A percentile compares a stretch with the other conserved stretches of the same genome.
phyloP scores from a whole-genome alignment of 2,888 invertebrate genomes.

The Mesochorus sp. region DNA sequence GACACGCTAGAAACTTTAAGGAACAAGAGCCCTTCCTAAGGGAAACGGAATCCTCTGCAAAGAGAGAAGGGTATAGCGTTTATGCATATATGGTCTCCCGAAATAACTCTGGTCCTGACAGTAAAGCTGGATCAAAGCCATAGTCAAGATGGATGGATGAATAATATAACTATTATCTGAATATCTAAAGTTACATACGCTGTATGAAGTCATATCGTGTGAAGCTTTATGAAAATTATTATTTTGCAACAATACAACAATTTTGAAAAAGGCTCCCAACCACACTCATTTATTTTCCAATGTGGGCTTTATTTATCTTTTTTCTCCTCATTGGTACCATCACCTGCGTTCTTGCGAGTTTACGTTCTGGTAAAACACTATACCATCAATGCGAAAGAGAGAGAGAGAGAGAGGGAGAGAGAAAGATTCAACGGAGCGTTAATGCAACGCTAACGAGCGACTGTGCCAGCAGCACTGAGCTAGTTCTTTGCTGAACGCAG shows the following conservation, averaged over 20 bases:
- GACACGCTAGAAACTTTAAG: no score
- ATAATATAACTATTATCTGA: no score
- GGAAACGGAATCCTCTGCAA: no score
- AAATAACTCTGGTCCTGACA: no score
- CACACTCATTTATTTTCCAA: neutral
- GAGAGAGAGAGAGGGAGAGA: neutral
- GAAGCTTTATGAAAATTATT: no score
- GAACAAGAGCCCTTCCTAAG: no score
- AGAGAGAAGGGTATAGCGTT: no score
- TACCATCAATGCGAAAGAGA: neutral
- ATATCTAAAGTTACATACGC: no score
- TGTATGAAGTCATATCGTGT: no score
- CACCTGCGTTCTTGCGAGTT: neutral
- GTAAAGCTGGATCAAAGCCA: no score
- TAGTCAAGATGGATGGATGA: no score
- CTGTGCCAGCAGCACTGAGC: slow-evolving; percentile 26
- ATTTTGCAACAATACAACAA: neutral
- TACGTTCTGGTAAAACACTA: slow-evolving; percentile 2
- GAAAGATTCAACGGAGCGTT: slow-evolving; percentile 53
- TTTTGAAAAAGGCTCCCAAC: neutral
- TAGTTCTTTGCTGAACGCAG: slow-evolving; percentile 32
- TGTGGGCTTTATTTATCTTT: neutral
- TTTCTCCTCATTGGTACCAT: neutral
- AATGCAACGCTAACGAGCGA: slow-evolving; percentile 60
- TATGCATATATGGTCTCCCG: no score